phyloP scores from a whole-genome alignment of 2,888 invertebrate genomes.

The Steinernema hermaphroditum region DNA sequence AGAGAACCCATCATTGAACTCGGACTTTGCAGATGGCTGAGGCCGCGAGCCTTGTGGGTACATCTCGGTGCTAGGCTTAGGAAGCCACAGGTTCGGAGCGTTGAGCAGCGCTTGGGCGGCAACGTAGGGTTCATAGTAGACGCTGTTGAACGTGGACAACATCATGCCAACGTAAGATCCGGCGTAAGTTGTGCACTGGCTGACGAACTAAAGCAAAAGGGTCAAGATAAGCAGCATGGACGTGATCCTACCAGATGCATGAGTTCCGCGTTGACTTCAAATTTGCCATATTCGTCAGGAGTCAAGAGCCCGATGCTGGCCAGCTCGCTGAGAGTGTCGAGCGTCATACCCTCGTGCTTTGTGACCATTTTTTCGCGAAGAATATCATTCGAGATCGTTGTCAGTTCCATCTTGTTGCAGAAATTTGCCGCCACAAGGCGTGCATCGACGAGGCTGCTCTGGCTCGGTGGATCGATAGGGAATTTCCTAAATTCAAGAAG shows the following conservation, averaged over 20 bases:
- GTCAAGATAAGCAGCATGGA: neutral
- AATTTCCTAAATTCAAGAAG: neutral
- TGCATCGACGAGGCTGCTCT: constrained; percentile 20
- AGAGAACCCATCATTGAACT: neutral
- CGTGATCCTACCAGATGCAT: neutral
- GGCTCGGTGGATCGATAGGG: neutral
- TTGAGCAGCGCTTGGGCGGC: constrained; percentile 7
- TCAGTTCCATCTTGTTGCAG: constrained; percentile 5
- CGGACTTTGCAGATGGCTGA: neutral
- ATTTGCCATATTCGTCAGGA: neutral
- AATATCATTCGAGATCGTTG: neutral
- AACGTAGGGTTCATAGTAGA: constrained; percentile 11
- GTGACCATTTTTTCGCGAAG: constrained; percentile 6
- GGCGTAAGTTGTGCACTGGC: neutral
- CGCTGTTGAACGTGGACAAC: neutral
- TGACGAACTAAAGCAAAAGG: constrained; percentile 5
- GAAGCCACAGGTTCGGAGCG: constrained; percentile 5
- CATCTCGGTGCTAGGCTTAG: neutral
- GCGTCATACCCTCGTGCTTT: neutral
- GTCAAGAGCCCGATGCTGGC: neutral
- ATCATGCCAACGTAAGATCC: constrained; percentile 4
- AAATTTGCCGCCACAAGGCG: neutral
- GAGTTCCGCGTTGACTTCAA: neutral
- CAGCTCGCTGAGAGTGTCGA: neutral
- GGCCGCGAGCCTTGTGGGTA: neutral